Conservation (phyloP, 1,140 invertebrate species). For the Leptinotarsa defecta region DNA sequence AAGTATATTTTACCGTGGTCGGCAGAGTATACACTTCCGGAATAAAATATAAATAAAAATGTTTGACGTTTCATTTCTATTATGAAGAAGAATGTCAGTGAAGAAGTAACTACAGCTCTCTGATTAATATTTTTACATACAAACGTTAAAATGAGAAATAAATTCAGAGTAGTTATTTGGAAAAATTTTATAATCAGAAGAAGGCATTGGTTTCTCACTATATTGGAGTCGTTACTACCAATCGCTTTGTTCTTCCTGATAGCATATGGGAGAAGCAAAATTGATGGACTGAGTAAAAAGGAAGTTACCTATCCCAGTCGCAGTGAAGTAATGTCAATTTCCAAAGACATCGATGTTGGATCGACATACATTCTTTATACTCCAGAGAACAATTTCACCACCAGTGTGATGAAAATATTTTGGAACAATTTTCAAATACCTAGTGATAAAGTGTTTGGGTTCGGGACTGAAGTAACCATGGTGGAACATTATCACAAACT, state of each 20-base stretch:
- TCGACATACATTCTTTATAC: slow-evolving; percentile 52
- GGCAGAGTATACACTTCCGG: no score
- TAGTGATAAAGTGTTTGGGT: slow-evolving; percentile 50
- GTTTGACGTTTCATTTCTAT: no score
- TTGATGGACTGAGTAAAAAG: slow-evolving; percentile 43
- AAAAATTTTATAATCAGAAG: slow-evolving; percentile 56
- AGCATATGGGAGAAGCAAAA: slow-evolving; percentile 48
- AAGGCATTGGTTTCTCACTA: slow-evolving; percentile 56
- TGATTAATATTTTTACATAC: no score
- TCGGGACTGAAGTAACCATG: slow-evolving; percentile 32
- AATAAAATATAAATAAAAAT: no score
- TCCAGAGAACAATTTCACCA: slow-evolving; percentile 49
- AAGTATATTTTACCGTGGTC: no score
- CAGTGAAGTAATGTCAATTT: slow-evolving; percentile 28
- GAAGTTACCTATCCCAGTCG: slow-evolving; percentile 43
- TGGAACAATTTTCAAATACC: slow-evolving; percentile 51
- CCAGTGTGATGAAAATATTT: slow-evolving; percentile 51
- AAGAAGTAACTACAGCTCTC: no score
- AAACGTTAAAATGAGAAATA: no score
- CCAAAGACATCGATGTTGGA: slow-evolving; percentile 33
- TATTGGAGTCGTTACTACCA: slow-evolving; percentile 55
- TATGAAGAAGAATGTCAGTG: no score
- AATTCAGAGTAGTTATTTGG: slow-evolving; percentile 53
- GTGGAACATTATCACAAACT: slow-evolving; percentile 36
- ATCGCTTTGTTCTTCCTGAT: slow-evolving; percentile 52